Base-by-base conservation (phyloP, 1,140 invertebrate species). In the Gryllus bimaculatus region DNA sequence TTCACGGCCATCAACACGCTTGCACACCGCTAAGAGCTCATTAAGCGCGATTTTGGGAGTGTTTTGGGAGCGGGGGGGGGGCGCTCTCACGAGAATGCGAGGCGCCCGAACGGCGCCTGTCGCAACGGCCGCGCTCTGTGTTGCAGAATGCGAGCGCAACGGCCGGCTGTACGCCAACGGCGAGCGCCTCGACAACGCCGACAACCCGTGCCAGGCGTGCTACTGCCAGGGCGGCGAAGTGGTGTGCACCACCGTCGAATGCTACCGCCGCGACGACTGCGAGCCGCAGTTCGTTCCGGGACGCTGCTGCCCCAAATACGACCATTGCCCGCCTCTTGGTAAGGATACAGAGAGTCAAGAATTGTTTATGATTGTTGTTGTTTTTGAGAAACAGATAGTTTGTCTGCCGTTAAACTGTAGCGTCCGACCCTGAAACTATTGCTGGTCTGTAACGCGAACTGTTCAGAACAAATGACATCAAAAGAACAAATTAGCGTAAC, bases 171-270 rank as follows among this genome's bases (percentile, higher is more conserved):
- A 93, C 84, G 89, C 89, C 80, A 93, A 93, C 84, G 93, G 93
- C 47, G 91, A 93, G 85, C 91, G 91, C 84, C 87, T 93, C 81
- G 87, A 91, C 80, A 89, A 91, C 47, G 84, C 83, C 81, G 89
- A 89, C 74, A 91, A 90, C 81, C 92, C 92, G 20, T 94, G 93
- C 86, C 90, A 91, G 83, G 91, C 92, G 26, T 94, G 93, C 85
- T 93, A 93, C 84, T 94, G 93, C 84, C 90, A 92, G 86, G 92
- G 92, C 73, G 92, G 92, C 8, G 91, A 92, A 85, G 90, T 94
- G 80, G 90, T 92, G 81, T 94, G 93, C 85, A 90, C 90, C 73
- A 87, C 91, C 75, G 91, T 93, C 77, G 91, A 91, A 73, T 94
- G 93, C 85, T 93, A 91, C 85, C 89, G 89, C 80, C 86, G 93